Evolutionary conservation across 2,797 vertebrate species (phyloP), one percentile per base, ranked within the genome.

Genomic region (Lepus townsendii): DNA sequence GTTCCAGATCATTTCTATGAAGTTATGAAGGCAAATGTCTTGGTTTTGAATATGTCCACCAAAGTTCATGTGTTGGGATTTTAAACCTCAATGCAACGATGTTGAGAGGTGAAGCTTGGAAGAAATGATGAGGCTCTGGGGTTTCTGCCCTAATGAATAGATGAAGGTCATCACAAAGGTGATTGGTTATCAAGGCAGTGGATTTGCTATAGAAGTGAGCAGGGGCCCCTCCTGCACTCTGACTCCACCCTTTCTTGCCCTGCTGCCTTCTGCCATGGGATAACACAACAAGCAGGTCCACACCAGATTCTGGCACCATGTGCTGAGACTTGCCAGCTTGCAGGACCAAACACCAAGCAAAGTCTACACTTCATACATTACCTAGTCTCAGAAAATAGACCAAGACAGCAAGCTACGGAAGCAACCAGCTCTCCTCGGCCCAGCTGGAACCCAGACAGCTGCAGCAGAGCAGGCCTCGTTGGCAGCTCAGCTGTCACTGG

Each of bases 1-100:
- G 78, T 62, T 90, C 93, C 96, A 92, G 95, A 97, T 95, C 97
- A 95, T 97, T 97, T 98, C 97, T 92, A 96, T 97, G 97, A 98
- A 96, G 87, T 57, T 92, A 7, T 20, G 50, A 62, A 62, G 3
- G 2, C n/a, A 79, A 38, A 24, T 52, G 19, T 47, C 14, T 54
- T 2, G 24, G 42, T 6, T 62, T 35, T 52, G 26, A 50, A n/a
- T n/a, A 10, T 26, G 3, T 5, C 35, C 26, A 42, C 42, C 66
- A 65, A 79, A 54, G 16, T 35, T 65, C 32, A 16, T 24, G 19
- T 1, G 1, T 6, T 38, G 22, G 47, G 52, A 72, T 19, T 0
- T 6, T 57, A 27, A 50, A 4, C 16, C 16, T 7, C 14, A 22
- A 8, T 35, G 30, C 24, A 19, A 8, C 2, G 16, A 42, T 19